Evolutionary conservation across 2,113 vertebrate genomes (phyloP), one percentile per base, ranked within the genome.

Genomic region (Rhinogobius similis): DNA sequence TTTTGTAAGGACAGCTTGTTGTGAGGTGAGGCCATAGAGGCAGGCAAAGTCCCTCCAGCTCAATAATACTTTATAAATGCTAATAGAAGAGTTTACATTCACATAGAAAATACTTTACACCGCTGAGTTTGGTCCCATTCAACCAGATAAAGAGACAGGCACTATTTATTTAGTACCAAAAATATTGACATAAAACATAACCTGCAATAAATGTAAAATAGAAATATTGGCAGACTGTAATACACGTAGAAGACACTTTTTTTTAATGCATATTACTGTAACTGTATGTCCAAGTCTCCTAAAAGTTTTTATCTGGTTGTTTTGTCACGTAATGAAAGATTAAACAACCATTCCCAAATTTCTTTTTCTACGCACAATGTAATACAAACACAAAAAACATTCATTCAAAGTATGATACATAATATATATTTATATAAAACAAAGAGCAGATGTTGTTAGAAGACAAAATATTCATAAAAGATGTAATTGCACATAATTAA

Each of bases 341-440:
- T 36, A n/a, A 76, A 61, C 10, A 55, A 4, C 71, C 36, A 68
- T 10, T 55, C 68, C 21, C 67, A 16, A 70, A 70, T 79, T 43
- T 62, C 62, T 26, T 46, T 67, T 67, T 39, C 65, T 5, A 36
- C 32, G 32, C 32, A 56, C 65, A 72, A 12, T 70, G 32, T 44
- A 13, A 21, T 44, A 67, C 26, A 71, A 46, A 67, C 52, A 63
- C 71, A 76, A 75, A n/a, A 77, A 77, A 78, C 65, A 75, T 81
- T 77, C 76, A 78, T 76, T 66, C 53, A 77, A 67, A 71, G 77
- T 85, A 90, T 88, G 72, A 82, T 90, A 89, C 88, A 90, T 81
- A 41, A 12, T 3, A n/a, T n/a, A n/a, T 13, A 41, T 90, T 83
- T 86, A 87, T 80, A 73, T 55, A 70, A 52, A 29, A 73, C 14